Base-by-base conservation (phyloP, 2,113 vertebrate species). In the Psilopogon haemacephalus region DNA sequence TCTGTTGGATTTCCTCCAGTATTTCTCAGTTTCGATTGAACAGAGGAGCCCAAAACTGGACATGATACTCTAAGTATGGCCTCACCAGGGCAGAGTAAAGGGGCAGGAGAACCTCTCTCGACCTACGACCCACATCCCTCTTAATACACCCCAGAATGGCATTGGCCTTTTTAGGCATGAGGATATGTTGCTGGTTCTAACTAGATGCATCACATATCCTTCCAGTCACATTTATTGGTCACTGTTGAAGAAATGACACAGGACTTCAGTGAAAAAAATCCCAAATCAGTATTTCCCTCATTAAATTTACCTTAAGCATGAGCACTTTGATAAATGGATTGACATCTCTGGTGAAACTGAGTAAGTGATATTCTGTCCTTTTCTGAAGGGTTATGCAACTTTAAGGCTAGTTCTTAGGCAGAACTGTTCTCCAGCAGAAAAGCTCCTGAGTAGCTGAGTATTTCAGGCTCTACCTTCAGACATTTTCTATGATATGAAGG, bases 361-460 rank as follows among this genome's bases (percentile, higher is more conserved):
- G 28, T 27, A 35, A 84, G n/a, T 37, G 10, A 37, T 62, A 37
- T 28, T 86, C 59, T 18, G 10, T 46, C 38, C 21, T 83, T 40
- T 56, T 46, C 42, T 52, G 33, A 81, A 68, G 52, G 4, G 15
- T 46, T 74, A 44, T 64, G 33, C 17, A 91, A 86, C 52, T 64
- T 71, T 12, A 63, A 15, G 33, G 33, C 59, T 60, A 56, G 27
- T 88, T 88, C 42, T 86, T 38, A 38, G 6, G 15, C 40, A 67
- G 74, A 94, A 26, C 55, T 80, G 13, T 62, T 87, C 40, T 76
- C 71, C 33, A 77, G 21, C 67, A 80, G 71, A 71, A 85, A 91
- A 93, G 46, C 82, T 91, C 78, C 85, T 37, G 59, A 44, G 40
- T 52, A 67, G 42, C 24, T 94, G 37, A 94, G 68, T 93, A 90